Conservation (phyloP, 2,797 vertebrate genomes). For the Neoniphon sammara region DNA sequence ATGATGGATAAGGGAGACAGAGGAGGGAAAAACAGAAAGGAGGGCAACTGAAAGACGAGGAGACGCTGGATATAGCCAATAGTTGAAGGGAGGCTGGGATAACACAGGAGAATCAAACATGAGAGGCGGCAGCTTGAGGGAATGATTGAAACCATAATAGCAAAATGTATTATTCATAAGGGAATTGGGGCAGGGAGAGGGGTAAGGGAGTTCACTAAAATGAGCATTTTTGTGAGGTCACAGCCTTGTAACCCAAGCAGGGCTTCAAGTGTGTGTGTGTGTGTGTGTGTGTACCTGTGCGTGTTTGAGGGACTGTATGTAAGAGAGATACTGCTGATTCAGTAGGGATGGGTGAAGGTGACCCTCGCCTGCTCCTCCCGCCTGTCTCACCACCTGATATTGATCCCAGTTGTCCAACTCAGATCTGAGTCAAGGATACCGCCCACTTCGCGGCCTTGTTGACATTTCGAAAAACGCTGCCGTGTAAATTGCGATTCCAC, state of each 20-base stretch:
- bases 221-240: constrained; percentile 77
- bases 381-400: constrained; percentile 81
- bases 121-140: constrained; percentile 33
- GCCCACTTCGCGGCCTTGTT: constrained; percentile 69
- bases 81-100: constrained; percentile 6
- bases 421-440: constrained; percentile 76
- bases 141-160: constrained; percentile 59
- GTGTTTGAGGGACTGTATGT: constrained; percentile 39
- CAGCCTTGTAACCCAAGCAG: constrained; percentile 80
- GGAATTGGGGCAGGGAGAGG: constrained; percentile 14
- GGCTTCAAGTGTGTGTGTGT: constrained; percentile 50
- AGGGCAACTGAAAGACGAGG: constrained; percentile 38
- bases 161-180: constrained; percentile 70
- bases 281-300: constrained; percentile 18
- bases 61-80: constrained; percentile 14
- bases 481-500: constrained; percentile 65
- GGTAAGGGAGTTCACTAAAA: constrained; percentile 58
- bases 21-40: constrained; percentile 28
- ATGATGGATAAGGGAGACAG: constrained; percentile 64
- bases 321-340: constrained; percentile 85
- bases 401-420: constrained; percentile 78
- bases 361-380: constrained; percentile 79
- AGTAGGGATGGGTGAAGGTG: constrained; percentile 85
- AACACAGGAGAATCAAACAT: constrained; percentile 32
- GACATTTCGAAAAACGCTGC: constrained; percentile 78